Base-by-base conservation (phyloP, 2,797 vertebrate genomes). In the Gymnodraco acuticeps region DNA sequence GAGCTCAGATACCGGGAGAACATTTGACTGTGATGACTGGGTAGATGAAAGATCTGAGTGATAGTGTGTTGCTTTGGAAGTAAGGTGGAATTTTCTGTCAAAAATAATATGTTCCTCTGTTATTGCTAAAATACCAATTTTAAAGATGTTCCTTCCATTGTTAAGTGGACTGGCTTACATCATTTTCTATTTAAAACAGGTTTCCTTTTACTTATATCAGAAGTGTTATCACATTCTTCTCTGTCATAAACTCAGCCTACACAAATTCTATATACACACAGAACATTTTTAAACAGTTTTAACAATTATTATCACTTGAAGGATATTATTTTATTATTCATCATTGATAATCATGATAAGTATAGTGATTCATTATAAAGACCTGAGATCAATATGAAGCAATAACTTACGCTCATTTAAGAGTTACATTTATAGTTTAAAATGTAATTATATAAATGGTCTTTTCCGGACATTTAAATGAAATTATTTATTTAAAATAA, bases 171-270 rank as follows among this genome's bases (percentile, higher is more conserved):
- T 71, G 54, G 23, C 48, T 59, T 15, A n/a, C 64, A 67, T 61
- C 12, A 64, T 46, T 52, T 83, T 79, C 68, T 59, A 81, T 64
- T 46, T 3, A 7, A 76, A 81, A 33, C 1, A 2, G 10, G 48
- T 14, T 65, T 66, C 38, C 47, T 51, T 72, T 52, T 7, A 42
- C 12, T 60, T 27, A 69, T 10, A 60, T 8, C 9, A 31, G 64
- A 16, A 55, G 11, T 43, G 19, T 5, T 5, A 7, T 56, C 15
- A 23, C 6, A 20, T 42, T 33, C 45, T 46, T 14, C 11, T 71
- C 54, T 70, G n/a, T 63, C 23, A 52, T 42, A n/a, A 16, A 20
- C 33, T 9, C 8, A 38, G 33, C 33, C 43, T 31, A 11, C n/a
- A 56, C 23, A 58, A 16, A 23, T 47, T 9, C 33, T 54, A 62